Evolutionary conservation across 2,113 vertebrate species (phyloP).

Genomic region (Saccopteryx bilineata): DNA sequence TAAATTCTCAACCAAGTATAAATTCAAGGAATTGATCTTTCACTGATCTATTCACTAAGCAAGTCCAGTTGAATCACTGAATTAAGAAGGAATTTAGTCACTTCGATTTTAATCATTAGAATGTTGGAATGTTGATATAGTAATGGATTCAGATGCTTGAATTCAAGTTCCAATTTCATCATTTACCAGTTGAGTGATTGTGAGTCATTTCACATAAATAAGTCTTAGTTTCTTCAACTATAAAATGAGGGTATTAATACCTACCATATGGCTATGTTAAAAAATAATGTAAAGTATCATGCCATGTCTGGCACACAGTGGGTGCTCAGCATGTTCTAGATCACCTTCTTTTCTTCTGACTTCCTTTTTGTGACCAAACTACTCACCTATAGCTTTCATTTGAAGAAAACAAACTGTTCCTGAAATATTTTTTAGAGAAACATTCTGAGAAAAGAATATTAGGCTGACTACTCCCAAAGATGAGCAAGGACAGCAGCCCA

Average conservation of each 20-base stretch:
- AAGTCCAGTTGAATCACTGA: slow-evolving; percentile 19
- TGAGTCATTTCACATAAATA: slow-evolving; percentile 44
- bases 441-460: slow-evolving; percentile 43
- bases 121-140: slow-evolving; percentile 52
- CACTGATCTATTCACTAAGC: slow-evolving; percentile 39
- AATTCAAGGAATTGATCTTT: slow-evolving; percentile 49
- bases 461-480: slow-evolving; percentile 41
- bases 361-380: background rate
- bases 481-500: slow-evolving; percentile 27
- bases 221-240: slow-evolving; percentile 36
- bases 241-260: slow-evolving; percentile 55
- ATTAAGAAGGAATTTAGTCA: slow-evolving; percentile 59
- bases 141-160: slow-evolving; percentile 48
- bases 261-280: background rate
- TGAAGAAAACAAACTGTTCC: slow-evolving; percentile 32
- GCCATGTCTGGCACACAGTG: background rate
- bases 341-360: slow-evolving; percentile 17
- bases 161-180: slow-evolving; percentile 32
- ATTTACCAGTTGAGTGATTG: slow-evolving; percentile 27
- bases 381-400: slow-evolving; percentile 49
- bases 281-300: slow-evolving; percentile 32
- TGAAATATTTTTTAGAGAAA: slow-evolving; percentile 32
- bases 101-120: slow-evolving; percentile 50
- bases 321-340: slow-evolving; percentile 46
- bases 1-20: background rate